These are phyloP conservation scores for Diploptera punctata DNA, from an alignment of 2,888 invertebrate species.

Conservation along the genomic window DNA sequence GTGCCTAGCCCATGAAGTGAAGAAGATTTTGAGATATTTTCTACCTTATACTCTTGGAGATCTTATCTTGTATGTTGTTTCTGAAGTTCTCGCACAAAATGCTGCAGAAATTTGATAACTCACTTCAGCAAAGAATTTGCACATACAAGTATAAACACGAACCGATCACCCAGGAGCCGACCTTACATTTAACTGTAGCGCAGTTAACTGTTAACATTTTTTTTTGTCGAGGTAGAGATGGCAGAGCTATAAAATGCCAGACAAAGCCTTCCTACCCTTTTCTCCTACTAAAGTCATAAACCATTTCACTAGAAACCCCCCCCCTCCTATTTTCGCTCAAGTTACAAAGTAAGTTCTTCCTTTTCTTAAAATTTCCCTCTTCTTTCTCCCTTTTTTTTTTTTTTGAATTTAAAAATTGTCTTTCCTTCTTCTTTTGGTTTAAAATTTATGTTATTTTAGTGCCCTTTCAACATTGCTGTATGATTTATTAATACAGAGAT, in stretches of 20 bases:
- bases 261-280: neutral
- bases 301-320: neutral
- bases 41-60: no score
- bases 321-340: neutral
- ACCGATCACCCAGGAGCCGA: neutral
- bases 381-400: neutral
- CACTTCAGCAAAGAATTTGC: neutral
- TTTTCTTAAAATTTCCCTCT: neutral
- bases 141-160: neutral
- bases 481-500: neutral
- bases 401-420: neutral
- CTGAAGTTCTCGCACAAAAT: neutral
- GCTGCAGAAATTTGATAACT: neutral
- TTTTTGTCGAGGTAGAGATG: neutral
- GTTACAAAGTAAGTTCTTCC: neutral
- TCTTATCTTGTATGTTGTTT: neutral
- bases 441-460: neutral
- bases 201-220: neutral
- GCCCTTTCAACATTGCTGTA: neutral
- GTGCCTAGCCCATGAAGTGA: no score
- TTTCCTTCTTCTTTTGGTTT: neutral
- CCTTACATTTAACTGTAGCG: neutral
- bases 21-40: no score
- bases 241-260: slow-evolving; percentile 3
- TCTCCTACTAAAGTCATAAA: slow-evolving; percentile 7